These are phyloP conservation scores for Remorina albescens DNA, from an alignment of 2,797 vertebrate species.

Conservation along the genomic window DNA sequence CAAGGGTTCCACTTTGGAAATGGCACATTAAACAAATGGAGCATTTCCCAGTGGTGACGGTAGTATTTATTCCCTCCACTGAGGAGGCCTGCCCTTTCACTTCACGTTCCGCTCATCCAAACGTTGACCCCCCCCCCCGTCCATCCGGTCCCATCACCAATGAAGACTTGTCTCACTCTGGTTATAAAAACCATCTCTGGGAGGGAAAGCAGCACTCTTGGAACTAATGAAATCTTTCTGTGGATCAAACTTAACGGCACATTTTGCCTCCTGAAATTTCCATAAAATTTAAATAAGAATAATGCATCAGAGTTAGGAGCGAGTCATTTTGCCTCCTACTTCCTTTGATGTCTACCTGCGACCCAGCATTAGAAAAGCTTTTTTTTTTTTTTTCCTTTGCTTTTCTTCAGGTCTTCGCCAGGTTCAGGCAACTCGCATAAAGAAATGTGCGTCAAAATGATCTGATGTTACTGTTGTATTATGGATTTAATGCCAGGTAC, in stretches of 20 bases:
- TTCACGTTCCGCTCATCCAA: conserved; percentile 59
- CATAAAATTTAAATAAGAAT: conserved; percentile 20
- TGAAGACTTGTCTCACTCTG: conserved; percentile 22
- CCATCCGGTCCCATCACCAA: neutral
- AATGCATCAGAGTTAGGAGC: conserved; percentile 29
- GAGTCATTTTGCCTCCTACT: conserved; percentile 9
- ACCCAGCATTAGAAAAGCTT: neutral
- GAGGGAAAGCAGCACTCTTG: neutral
- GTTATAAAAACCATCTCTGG: conserved; percentile 30
- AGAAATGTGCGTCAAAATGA: neutral
- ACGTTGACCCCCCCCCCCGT: conserved; percentile 29
- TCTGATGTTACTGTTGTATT: neutral
- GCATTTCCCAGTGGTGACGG: conserved; percentile 70
- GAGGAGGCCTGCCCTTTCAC: conserved; percentile 75
- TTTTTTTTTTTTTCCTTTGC: neutral
- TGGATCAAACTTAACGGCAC: conserved; percentile 5
- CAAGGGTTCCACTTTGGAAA: conserved; percentile 71
- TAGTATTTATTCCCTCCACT: conserved; percentile 73
- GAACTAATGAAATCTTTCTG: conserved; percentile 22
- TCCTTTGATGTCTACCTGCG: conserved; percentile 35
- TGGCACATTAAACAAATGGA: conserved; percentile 81
- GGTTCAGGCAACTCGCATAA: too few relatives aligned
- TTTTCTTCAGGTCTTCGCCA: conserved; percentile 11
- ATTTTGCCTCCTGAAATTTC: neutral
- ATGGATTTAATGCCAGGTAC: neutral